phyloP scores from a whole-genome alignment of 2,113 vertebrate genomes.

The Mustelus asterias region DNA sequence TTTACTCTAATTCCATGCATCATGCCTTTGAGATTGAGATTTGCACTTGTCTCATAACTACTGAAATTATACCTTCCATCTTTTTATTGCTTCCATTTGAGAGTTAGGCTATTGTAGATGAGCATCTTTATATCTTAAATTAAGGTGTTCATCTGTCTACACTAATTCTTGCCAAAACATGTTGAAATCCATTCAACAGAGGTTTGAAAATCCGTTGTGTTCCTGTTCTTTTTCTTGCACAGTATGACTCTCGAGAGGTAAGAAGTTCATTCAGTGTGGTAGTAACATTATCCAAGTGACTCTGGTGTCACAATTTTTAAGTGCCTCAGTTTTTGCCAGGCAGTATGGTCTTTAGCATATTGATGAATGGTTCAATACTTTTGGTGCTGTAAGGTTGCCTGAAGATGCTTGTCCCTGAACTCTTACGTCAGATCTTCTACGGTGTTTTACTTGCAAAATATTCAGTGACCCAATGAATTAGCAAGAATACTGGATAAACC shows the following conservation, averaged over 20 bases:
- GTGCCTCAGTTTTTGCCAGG: not conserved
- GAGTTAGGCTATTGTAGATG: not conserved
- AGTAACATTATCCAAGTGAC: not conserved
- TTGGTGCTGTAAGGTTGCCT: not conserved
- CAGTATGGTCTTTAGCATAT: not conserved
- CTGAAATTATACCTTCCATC: not conserved
- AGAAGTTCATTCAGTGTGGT: not conserved
- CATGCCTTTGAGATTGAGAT: not conserved
- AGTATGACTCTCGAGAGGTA: not conserved
- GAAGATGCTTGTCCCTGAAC: not conserved
- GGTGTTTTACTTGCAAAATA: not conserved
- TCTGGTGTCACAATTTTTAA: not conserved
- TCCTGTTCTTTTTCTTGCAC: not conserved
- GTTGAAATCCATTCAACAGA: not conserved
- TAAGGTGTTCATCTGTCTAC: too few relatives aligned
- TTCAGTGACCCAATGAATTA: not conserved
- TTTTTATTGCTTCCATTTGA: not conserved
- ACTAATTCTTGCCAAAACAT: not conserved
- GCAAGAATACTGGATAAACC: not conserved
- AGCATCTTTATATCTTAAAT: too few relatives aligned
- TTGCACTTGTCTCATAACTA: not conserved
- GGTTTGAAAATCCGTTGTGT: not conserved
- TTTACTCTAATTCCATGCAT: not conserved
- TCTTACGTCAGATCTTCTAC: not conserved
- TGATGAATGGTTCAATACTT: not conserved